These are phyloP conservation scores for Panulirus ornatus DNA, from an alignment of 1,140 invertebrate species.

Conservation along the genomic window DNA sequence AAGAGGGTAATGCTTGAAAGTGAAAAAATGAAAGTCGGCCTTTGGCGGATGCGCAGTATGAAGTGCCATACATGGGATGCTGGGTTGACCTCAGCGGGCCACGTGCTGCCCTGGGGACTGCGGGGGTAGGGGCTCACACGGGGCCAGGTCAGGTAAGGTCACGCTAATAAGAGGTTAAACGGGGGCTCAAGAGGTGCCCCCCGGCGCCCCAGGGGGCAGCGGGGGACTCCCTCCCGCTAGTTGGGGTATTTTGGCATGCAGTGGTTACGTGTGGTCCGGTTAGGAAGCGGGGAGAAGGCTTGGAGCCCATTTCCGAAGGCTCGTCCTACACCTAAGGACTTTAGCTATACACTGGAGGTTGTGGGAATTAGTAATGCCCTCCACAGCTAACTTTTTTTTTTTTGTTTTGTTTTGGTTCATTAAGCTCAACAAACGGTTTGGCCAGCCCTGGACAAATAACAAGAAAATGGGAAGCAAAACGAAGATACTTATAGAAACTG, in stretches of 20 bases:
- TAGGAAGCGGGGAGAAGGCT: constrained; percentile 57
- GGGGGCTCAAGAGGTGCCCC: not conserved
- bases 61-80: constrained; percentile 71
- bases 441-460: constrained; percentile 69
- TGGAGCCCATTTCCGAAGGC: constrained; percentile 16
- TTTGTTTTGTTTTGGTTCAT: no score
- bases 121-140: constrained; percentile 21
- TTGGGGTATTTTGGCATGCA: constrained; percentile 23
- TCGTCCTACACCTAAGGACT: constrained; percentile 63
- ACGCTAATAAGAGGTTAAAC: constrained; percentile 10
- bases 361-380: constrained; percentile 62
- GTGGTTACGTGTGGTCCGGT: constrained; percentile 39
- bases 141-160: constrained; percentile 27
- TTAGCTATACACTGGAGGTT: constrained; percentile 54
- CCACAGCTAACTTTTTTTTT: constrained; percentile 56
- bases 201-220: not conserved
- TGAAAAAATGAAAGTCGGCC: constrained; percentile 53
- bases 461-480: constrained; percentile 53
- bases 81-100: constrained; percentile 52
- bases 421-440: constrained; percentile 70
- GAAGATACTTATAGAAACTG: constrained; percentile 61
- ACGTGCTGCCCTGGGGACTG: constrained; percentile 67
- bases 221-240: constrained; percentile 17
- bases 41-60: constrained; percentile 52
- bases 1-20: constrained; percentile 59